phyloP scores from a whole-genome alignment of 2,113 vertebrate genomes.

The Arizona elegans region DNA sequence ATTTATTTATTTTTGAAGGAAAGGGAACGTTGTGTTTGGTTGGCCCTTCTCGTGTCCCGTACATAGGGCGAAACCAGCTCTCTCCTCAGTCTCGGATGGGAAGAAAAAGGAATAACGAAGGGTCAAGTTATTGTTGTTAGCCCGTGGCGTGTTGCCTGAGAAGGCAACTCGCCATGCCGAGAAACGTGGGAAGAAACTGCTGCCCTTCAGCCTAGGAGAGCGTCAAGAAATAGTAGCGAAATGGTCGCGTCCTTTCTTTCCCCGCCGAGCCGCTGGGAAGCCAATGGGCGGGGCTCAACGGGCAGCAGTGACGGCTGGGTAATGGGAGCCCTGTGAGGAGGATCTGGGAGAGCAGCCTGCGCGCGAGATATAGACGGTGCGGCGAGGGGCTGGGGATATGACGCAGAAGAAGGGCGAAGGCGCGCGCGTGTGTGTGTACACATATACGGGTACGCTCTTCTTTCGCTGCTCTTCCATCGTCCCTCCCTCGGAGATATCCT shows the following conservation, averaged over 20 bases:
- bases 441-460: background rate
- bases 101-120: background rate
- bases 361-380: background rate
- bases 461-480: background rate
- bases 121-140: background rate
- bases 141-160: background rate
- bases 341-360: constrained; percentile 55
- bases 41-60: constrained; percentile 59
- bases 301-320: constrained; percentile 34
- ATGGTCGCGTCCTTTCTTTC: background rate
- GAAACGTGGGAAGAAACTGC: background rate
- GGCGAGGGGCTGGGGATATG: constrained; percentile 12
- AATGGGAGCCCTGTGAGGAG: constrained; percentile 70
- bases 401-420: background rate
- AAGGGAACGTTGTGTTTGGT: background rate
- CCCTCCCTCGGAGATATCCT: background rate
- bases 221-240: rapidly evolving
- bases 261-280: background rate
- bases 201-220: background rate
- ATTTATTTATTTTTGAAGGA: background rate
- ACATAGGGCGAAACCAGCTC: constrained; percentile 58
- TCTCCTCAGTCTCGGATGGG: background rate
- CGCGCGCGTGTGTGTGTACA: too few species aligned
- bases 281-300: constrained; percentile 55
- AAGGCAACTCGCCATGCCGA: too few species aligned